Evolutionary conservation across 92 coral and sea anemone genomes (phyloP), one percentile per base, ranked within the genome.

Genomic region (Actinostola sp.): DNA sequence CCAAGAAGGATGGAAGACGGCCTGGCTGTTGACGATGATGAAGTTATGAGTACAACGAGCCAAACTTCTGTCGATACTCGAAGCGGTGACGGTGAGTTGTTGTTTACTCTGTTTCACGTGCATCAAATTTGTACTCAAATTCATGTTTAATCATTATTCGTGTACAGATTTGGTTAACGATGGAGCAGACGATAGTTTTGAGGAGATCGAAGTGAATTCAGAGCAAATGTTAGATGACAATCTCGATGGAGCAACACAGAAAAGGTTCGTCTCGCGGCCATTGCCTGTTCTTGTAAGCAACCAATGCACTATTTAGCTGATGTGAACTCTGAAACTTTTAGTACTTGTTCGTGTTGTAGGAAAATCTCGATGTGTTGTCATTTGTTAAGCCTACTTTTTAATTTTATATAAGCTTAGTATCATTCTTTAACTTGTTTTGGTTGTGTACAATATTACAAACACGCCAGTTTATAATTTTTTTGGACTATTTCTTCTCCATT

Each of bases 211-310:
- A 76, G 97, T 87, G 17, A 82, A 83, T 73, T 91, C 92, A 21
- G 99, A 95, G 73, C 99, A 95, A 72, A 73, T 70, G 33, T 73
- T 95, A 35, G 89, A 84, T 0, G 97, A 95, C n/a, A 59, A 83
- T 75, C 78, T 95, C 24, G 97, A 95, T 66, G 92, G 97, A 24
- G 92, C 99, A 34, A 79, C 88, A 7, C 95, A 91, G 43, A 95
- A 86, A 66, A 91, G 97, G 97, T 92, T 27, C 30, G 69, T 38
- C 34, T n/a, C n/a, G n/a, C n/a, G n/a, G n/a, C n/a, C n/a, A n/a
- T n/a, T n/a, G n/a, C n/a, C n/a, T n/a, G n/a, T n/a, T n/a, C n/a
- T n/a, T n/a, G n/a, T n/a, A n/a, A n/a, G n/a, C n/a, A n/a, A n/a
- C n/a, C n/a, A n/a, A n/a, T n/a, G n/a, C n/a, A n/a, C n/a, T n/a